Base-by-base conservation (phyloP, 2,888 invertebrate genomes). In the Parnassius mnemosyne region DNA sequence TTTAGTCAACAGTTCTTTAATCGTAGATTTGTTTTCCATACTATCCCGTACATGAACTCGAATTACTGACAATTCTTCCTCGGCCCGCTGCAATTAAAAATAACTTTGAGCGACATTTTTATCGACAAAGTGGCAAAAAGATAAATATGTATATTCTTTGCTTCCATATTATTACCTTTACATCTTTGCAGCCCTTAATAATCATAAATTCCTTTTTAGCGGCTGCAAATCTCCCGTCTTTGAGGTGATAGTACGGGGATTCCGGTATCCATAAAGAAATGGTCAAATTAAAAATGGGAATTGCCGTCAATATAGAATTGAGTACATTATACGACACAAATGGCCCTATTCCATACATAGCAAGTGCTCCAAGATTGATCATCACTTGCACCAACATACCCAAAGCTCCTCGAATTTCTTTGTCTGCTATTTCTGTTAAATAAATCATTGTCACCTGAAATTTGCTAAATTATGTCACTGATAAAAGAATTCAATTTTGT, bases 201-300 rank as follows among this genome's bases (percentile, higher is more conserved):
- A 75, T 75, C 71, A 81, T 80, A 50, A 92, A 85, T 62, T 84
- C 88, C 46, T 79, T 84, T 67, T 80, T 86, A 0, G 93, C 93
- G 0, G 87, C 87, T 2, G 83, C 85, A 3, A 87, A 71, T 42
- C 89, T 81, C 1, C 89, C 92, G 63, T 89, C 88, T 76, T 93
- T 93, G 47, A 94, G 76, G 53, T 94, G 83, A 69, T 89, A 94
- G 68, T 94, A 93, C 1, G 94, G 94, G 0, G 94, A 93, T 71
- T 94, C 94, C 0, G 94, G 94, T 79, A 94, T 89, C 92, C 93
- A 93, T 9, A 84, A 65, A 70, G 93, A 93, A 0, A 85, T 75
- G 0, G 88, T 47, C 53, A 92, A 85, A 64, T 92, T 93, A 20
- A 86, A 65, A 3, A 92, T 69, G 0, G 93, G 93, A 41, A 93